Evolutionary conservation across 2,888 invertebrate species (phyloP).

Genomic region (Trypoxylon attenuatum): DNA sequence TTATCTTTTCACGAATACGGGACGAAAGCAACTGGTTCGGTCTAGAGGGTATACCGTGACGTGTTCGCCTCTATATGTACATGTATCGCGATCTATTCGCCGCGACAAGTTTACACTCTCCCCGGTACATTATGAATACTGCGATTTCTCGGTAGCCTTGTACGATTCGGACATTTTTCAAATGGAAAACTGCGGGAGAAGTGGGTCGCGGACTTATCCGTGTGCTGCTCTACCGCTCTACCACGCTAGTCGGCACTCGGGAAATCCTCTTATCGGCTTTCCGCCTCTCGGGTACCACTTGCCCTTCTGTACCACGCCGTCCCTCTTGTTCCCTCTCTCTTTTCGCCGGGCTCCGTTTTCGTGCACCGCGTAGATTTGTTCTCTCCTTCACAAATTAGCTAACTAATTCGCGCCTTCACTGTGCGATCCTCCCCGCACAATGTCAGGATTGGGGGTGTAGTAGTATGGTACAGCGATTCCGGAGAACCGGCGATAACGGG

Average conservation of each 20-base stretch:
- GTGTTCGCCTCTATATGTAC: neutral
- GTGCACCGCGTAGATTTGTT: no score
- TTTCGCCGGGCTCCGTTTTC: no score
- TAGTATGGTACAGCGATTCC: no score
- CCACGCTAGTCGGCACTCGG: constrained; percentile 4
- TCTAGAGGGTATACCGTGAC: neutral
- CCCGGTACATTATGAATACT: constrained; percentile 65
- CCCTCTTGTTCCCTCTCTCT: constrained; percentile 8
- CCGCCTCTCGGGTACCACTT: constrained; percentile 23
- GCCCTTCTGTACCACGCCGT: neutral
- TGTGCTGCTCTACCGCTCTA: neutral
- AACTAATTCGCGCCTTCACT: no score
- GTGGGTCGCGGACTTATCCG: constrained; percentile 41
- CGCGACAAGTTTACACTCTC: constrained; percentile 60
- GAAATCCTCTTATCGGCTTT: constrained; percentile 46
- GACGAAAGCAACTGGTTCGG: no score
- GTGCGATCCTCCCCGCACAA: no score
- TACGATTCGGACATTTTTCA: constrained; percentile 50
- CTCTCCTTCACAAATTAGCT: no score
- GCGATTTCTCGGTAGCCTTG: constrained; percentile 54
- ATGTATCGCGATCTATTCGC: constrained; percentile 2
- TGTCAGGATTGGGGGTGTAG: no score
- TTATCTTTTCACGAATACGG: constrained; percentile 59
- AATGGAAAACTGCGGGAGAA: constrained; percentile 42
- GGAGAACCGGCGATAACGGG: no score